Evolutionary conservation across 2,797 vertebrate genomes (phyloP), one percentile per base, ranked within the genome.

Genomic region (Enteromius unitaeniatus): DNA sequence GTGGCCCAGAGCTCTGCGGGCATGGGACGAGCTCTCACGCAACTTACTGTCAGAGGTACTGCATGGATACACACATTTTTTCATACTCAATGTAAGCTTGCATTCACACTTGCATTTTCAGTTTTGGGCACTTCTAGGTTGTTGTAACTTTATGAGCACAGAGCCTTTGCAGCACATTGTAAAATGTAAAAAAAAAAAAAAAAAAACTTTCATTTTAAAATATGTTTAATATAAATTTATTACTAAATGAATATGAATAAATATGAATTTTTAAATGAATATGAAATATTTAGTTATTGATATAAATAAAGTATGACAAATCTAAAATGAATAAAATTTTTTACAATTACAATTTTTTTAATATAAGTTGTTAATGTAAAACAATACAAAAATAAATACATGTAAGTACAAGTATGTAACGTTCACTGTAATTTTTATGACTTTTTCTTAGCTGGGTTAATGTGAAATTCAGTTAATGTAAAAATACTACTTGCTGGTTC

Each of bases 11-110:
- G 96, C 93, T 94, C 89, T 7, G 94, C 94, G 0, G 98, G 98
- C 21, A 93, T 90, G 0, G 95, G 96, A 0, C 93, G 87, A 28
- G 97, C 96, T 40, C 86, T 88, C 7, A 90, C 95, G 23, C 93
- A 94, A 51, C 9, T 99, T 67, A 93, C 92, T 9, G 91, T 99
- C 62, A 95, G 94, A 96, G 97, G 97, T 99, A 90, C 28, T 92
- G 68, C 3, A 34, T 55, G 15, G 34, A 76, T 21, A 19, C 26
- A 31, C 68, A 53, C 40, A 69, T 62, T 3, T 64, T 28, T 34
- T 34, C 47, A 40, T 65, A 81, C 14, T 26, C 11, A 34, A 51
- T 28, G 69, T 23, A n/a, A 10, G 19, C 14, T 37, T 70, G 10
- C 62, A 77, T 75, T 55, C 28, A 81, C 70, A 77, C 23, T 3